Conservation (phyloP, 2,113 vertebrate species). For the Microtus oregoni region DNA sequence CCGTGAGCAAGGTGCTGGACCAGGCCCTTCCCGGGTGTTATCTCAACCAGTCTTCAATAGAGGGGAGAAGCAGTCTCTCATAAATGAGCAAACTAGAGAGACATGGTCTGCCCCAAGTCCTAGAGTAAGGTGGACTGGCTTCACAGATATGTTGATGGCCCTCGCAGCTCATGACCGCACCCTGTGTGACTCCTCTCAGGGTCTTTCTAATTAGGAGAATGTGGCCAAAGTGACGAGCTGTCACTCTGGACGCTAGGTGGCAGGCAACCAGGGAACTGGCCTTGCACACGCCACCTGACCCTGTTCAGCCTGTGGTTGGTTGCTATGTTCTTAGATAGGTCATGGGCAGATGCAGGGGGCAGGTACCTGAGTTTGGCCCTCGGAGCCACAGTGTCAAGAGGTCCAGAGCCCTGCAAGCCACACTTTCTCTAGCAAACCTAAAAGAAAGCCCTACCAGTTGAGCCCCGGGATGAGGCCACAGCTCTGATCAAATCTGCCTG, state of each 20-base stretch:
- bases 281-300: neutral
- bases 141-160: rapidly evolving
- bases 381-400: neutral
- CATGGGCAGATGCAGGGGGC: rapidly evolving
- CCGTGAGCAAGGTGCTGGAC: rapidly evolving
- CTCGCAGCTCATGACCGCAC: rapidly evolving
- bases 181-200: neutral
- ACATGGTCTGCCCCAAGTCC: neutral
- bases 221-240: neutral
- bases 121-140: neutral
- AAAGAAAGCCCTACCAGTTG: neutral
- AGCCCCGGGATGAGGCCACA: neutral
- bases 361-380: neutral
- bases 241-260: neutral
- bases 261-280: rapidly evolving
- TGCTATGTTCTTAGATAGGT: neutral
- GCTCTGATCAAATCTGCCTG: neutral
- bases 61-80: neutral
- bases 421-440: rapidly evolving
- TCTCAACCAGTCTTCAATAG: neutral
- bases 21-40: neutral
- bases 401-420: neutral
- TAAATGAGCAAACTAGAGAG: neutral
- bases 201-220: neutral
- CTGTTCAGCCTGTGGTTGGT: neutral